Conservation (phyloP, 2,113 vertebrate genomes). For the Climacteris rufus region DNA sequence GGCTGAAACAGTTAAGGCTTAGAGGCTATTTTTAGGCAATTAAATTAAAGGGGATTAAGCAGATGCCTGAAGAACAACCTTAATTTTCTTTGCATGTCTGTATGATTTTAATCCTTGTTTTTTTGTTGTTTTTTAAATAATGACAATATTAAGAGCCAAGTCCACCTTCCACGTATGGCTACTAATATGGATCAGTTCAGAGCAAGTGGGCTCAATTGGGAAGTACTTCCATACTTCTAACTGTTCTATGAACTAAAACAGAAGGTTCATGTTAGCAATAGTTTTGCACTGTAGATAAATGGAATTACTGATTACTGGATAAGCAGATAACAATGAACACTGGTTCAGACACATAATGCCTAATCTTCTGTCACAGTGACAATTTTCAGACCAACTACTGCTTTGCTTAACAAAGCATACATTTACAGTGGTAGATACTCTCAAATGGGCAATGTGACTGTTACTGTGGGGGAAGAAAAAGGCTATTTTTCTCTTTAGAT, state of each 20-base stretch:
- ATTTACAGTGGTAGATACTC: not conserved
- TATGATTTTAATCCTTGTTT: not conserved
- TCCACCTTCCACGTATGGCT: not conserved
- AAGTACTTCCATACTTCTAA: not conserved
- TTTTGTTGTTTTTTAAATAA: not conserved
- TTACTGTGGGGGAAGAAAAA: not conserved
- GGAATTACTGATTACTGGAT: not conserved
- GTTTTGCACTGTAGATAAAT: not conserved
- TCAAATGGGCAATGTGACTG: not conserved
- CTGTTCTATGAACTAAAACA: not conserved
- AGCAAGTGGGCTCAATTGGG: not conserved
- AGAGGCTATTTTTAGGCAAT: not conserved
- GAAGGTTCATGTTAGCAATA: not conserved
- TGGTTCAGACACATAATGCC: not conserved
- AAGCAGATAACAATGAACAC: not conserved
- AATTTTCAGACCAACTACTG: not conserved
- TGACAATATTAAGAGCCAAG: not conserved
- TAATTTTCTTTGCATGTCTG: not conserved
- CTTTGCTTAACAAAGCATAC: not conserved
- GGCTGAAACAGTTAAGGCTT: not conserved
- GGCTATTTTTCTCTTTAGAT: not conserved
- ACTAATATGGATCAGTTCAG: not conserved
- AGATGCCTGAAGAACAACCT: not conserved
- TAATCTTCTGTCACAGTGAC: not conserved
- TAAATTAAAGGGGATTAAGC: not conserved